These are phyloP conservation scores for Peromyscus melanophrys DNA, from an alignment of 2,797 vertebrate species.

Conservation along the genomic window DNA sequence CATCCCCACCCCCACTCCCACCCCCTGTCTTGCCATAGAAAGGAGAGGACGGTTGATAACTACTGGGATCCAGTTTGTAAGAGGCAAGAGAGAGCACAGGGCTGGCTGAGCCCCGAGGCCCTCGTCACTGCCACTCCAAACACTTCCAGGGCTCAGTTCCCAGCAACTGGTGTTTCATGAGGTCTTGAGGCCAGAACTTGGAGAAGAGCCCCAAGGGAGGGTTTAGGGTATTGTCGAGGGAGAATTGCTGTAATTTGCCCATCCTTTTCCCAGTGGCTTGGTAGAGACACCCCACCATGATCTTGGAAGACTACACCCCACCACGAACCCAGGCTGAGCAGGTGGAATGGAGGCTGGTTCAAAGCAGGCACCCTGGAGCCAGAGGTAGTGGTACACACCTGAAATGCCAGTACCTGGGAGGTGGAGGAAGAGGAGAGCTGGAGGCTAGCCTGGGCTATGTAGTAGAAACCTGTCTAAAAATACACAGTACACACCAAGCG, in stretches of 20 bases:
- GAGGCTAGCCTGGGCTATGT: not conserved
- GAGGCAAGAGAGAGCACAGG: not conserved
- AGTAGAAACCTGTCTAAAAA: not conserved
- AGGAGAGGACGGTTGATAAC: not conserved
- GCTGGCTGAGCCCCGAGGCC: not conserved
- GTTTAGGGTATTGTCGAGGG: not conserved
- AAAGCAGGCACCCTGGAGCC: not conserved
- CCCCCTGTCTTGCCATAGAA: not conserved
- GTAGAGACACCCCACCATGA: not conserved
- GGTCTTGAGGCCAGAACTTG: slow-evolving; percentile 53
- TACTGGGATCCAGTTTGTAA: not conserved
- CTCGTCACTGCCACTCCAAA: not conserved
- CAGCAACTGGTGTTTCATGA: not conserved
- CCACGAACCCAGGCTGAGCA: not conserved
- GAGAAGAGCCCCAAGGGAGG: not conserved
- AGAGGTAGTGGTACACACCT: not conserved
- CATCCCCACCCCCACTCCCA: not conserved
- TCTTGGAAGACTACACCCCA: not conserved
- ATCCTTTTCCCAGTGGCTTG: not conserved
- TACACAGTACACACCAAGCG: not conserved
- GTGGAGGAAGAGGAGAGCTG: not conserved
- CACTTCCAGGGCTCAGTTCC: not conserved
- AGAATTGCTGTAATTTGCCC: not conserved
- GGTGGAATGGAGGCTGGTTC: not conserved
- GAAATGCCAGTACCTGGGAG: not conserved